Evolutionary conservation across 2,888 invertebrate species (phyloP).

Genomic region (Rhaphigaster nebulosa): DNA sequence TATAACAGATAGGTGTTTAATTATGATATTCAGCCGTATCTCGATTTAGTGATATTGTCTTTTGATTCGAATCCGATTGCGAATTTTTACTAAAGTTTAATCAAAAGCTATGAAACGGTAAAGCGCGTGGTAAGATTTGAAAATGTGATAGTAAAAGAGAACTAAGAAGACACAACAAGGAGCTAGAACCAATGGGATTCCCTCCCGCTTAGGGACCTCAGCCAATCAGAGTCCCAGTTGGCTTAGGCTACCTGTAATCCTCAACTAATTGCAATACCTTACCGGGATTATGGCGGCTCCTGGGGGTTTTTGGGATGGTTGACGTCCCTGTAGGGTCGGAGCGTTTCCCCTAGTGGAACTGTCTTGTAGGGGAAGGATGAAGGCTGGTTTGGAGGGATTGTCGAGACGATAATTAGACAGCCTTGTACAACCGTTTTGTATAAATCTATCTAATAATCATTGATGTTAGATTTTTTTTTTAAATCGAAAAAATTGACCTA

Average conservation of each 20-base stretch:
- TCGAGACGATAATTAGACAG: neutral
- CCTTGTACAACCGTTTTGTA: neutral
- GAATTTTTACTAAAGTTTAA: too few relatives aligned
- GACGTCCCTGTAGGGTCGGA: neutral
- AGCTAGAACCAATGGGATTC: neutral
- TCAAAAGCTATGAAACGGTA: neutral
- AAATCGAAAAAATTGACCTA: too few relatives aligned
- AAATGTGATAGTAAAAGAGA: neutral
- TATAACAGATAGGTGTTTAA: too few relatives aligned
- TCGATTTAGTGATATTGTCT: too few relatives aligned
- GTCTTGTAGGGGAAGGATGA: neutral
- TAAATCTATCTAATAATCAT: too few relatives aligned
- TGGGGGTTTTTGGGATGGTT: slow-evolving; percentile 5
- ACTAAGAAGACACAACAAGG: neutral
- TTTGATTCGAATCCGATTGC: too few relatives aligned
- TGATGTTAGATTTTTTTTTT: too few relatives aligned
- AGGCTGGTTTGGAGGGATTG: neutral
- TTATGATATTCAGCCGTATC: too few relatives aligned
- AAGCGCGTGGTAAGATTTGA: neutral
- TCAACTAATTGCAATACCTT: slow-evolving; percentile 43
- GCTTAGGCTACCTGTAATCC: slow-evolving; percentile 40
- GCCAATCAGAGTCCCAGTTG: slow-evolving; percentile 24
- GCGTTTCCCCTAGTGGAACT: neutral
- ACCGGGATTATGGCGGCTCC: slow-evolving; percentile 35
- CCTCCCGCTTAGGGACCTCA: neutral